These are phyloP conservation scores for Mesoligia furuncula DNA, from an alignment of 2,888 invertebrate genomes.

Conservation along the genomic window DNA sequence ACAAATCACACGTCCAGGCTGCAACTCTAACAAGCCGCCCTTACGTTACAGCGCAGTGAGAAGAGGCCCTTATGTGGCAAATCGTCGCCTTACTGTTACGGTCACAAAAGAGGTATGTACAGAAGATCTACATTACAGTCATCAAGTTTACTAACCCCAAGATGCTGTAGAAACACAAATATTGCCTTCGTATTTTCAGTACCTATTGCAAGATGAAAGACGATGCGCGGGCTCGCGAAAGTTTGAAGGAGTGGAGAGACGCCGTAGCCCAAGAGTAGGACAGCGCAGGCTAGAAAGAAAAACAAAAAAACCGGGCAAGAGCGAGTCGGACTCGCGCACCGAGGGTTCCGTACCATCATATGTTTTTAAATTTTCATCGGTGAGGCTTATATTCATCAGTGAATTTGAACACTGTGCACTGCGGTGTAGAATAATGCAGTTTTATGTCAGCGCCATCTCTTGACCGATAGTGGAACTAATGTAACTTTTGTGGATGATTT, in stretches of 20 bases:
- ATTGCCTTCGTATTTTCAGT: background rate
- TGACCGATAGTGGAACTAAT: no score
- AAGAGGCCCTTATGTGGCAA: slow-evolving; percentile 71
- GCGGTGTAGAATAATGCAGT: no score
- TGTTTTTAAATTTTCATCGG: no score
- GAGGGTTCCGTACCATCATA: no score
- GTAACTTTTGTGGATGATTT: no score
- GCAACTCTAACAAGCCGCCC: slow-evolving; percentile 72
- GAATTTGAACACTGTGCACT: no score
- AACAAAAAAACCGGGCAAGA: no score
- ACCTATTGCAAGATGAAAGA: background rate
- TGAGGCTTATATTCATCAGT: no score
- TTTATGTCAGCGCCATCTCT: no score
- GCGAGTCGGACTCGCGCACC: no score
- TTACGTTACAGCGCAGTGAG: slow-evolving; percentile 60
- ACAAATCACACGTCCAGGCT: slow-evolving; percentile 60
- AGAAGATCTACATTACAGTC: slow-evolving; percentile 22
- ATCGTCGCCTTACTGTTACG: slow-evolving; percentile 69
- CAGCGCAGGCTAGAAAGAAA: background rate
- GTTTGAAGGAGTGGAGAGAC: background rate
- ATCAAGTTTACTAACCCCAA: background rate
- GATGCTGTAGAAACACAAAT: background rate
- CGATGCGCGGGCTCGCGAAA: background rate
- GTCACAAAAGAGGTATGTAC: background rate
- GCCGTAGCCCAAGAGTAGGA: no score